A percentile compares a stretch with the other conserved stretches of the same genome.
Evolutionary conservation across 2,113 vertebrate genomes (phyloP).

Genomic region (Rhynchopsitta pachyrhyncha): DNA sequence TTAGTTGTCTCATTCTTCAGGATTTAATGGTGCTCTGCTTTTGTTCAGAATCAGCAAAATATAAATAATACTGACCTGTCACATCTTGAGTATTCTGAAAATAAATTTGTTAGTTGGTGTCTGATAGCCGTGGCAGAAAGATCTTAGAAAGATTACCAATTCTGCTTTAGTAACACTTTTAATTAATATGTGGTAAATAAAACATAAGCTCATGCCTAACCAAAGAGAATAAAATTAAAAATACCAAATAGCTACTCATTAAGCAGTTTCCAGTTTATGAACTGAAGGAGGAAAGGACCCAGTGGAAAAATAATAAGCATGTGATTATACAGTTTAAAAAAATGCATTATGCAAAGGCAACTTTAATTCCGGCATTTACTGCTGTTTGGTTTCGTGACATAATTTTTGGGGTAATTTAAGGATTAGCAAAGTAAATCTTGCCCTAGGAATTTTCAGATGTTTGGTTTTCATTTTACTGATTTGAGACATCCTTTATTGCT

Average conservation of each 20-base stretch:
- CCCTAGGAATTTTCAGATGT: neutral
- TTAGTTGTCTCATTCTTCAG: neutral
- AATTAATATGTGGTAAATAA: constrained; percentile 38
- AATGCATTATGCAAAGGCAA: neutral
- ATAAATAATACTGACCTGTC: neutral
- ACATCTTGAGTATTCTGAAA: neutral
- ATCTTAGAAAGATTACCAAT: neutral
- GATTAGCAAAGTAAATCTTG: neutral
- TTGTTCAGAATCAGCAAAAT: constrained; percentile 8
- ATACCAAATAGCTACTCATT: constrained; percentile 6
- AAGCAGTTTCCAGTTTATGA: neutral
- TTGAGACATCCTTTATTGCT: neutral
- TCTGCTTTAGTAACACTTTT: constrained; percentile 28
- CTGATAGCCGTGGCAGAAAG: neutral
- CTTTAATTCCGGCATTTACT: neutral
- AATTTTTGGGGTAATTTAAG: neutral
- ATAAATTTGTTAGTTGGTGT: neutral
- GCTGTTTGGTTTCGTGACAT: neutral
- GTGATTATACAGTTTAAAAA: neutral
- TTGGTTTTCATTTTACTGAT: neutral
- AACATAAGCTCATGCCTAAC: neutral
- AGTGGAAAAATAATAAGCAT: neutral
- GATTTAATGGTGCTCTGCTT: constrained; percentile 21
- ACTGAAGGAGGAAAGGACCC: neutral
- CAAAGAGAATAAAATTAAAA: constrained; percentile 10